Evolutionary conservation across 2,113 vertebrate genomes (phyloP).

Genomic region (Osmerus mordax): DNA sequence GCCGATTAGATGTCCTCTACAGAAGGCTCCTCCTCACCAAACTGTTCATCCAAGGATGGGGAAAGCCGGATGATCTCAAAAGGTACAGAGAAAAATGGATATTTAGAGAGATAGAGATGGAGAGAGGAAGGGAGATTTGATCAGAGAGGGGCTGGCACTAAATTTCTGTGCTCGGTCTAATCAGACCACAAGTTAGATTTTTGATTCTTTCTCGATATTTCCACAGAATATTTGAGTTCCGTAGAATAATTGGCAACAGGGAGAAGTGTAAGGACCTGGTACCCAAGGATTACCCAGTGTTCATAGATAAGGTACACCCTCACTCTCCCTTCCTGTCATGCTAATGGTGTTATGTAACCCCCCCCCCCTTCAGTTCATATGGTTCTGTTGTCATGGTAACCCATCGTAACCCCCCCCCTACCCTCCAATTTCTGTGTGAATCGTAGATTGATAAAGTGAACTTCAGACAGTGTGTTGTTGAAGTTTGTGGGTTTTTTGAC

Average conservation of each 20-base stretch:
- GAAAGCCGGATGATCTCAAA: conserved; percentile 93
- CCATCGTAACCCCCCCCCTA: too few relatives aligned
- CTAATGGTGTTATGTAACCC: neutral
- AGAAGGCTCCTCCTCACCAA: conserved; percentile 93
- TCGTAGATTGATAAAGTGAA: neutral
- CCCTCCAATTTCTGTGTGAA: too few relatives aligned
- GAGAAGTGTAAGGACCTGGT: conserved; percentile 89
- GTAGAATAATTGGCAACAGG: conserved; percentile 91
- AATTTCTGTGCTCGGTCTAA: too few relatives aligned
- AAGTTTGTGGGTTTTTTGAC: too few relatives aligned
- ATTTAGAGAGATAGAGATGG: too few relatives aligned
- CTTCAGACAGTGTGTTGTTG: too few relatives aligned
- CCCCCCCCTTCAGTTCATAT: too few relatives aligned
- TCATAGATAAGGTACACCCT: conserved; percentile 84
- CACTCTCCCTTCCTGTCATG: neutral
- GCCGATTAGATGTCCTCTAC: conserved; percentile 92
- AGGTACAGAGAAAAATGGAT: conserved; percentile 64
- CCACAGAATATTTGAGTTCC: conserved; percentile 93
- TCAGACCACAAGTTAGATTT: too few relatives aligned
- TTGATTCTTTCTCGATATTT: conserved; percentile 31
- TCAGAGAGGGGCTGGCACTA: too few relatives aligned
- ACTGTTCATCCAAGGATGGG: conserved; percentile 98
- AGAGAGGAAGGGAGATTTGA: too few relatives aligned
- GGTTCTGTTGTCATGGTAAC: too few relatives aligned
- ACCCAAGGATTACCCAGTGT: conserved; percentile 88